phyloP scores from a whole-genome alignment of 2,888 invertebrate genomes.

The Lapara coniferarum region DNA sequence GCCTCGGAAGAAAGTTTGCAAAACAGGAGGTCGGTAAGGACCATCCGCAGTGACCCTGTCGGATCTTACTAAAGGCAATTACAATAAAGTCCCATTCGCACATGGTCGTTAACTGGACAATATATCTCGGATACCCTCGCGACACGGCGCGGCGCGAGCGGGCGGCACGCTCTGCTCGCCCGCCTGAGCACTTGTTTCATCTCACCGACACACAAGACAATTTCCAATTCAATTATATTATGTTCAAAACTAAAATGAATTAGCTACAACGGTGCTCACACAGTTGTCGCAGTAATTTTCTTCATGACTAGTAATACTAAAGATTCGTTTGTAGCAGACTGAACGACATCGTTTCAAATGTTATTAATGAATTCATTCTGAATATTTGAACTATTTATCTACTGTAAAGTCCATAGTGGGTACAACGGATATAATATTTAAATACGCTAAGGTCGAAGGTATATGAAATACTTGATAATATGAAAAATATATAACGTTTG shows the following conservation, averaged over 20 bases:
- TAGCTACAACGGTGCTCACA: background rate
- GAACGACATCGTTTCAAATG: too few relatives aligned
- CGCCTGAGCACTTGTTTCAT: conserved; percentile 65
- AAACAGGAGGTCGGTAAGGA: conserved; percentile 72
- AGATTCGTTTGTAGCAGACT: too few relatives aligned
- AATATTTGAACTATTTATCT: too few relatives aligned
- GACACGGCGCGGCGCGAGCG: conserved; percentile 55
- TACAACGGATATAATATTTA: too few relatives aligned
- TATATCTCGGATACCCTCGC: conserved; percentile 76
- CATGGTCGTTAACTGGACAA: conserved; percentile 82
- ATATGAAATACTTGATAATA: too few relatives aligned
- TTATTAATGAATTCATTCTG: too few relatives aligned
- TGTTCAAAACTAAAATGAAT: conserved; percentile 28
- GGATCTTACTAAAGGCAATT: conserved; percentile 84
- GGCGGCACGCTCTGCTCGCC: conserved; percentile 40
- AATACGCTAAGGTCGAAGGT: too few relatives aligned
- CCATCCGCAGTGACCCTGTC: conserved; percentile 78
- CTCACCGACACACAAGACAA: conserved; percentile 42
- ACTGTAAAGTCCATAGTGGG: too few relatives aligned
- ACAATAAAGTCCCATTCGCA: conserved; percentile 83
- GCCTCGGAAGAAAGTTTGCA: conserved; percentile 60
- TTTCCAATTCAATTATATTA: conserved; percentile 15
- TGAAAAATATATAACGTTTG: too few relatives aligned
- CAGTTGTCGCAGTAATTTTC: background rate
- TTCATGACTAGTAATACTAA: too few relatives aligned